Evolutionary conservation across 2,113 vertebrate genomes (phyloP).

Genomic region (Ammospiza nelsoni): DNA sequence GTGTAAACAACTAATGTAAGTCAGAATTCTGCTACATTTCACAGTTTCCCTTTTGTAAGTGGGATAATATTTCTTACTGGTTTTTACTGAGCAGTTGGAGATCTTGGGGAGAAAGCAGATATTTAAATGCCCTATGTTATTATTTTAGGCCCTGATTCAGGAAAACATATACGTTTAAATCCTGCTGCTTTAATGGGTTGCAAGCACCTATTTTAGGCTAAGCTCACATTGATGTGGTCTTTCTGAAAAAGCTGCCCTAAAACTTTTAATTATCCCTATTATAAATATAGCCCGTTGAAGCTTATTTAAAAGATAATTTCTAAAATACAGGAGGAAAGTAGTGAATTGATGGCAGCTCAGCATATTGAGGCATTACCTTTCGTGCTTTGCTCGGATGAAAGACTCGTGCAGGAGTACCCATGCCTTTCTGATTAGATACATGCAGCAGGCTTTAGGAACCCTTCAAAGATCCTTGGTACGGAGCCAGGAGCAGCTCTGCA

Average conservation of each 20-base stretch:
- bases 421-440: conserved; percentile 22
- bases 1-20: background rate
- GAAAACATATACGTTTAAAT: conserved; percentile 36
- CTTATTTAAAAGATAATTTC: background rate
- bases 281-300: background rate
- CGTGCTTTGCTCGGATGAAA: background rate
- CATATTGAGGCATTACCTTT: background rate
- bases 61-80: conserved; percentile 49
- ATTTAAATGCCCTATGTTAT: conserved; percentile 36
- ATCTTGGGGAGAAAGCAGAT: conserved; percentile 36
- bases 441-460: background rate
- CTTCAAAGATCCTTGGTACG: background rate
- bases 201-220: conserved; percentile 19
- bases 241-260: conserved; percentile 28
- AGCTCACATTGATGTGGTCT: conserved; percentile 1
- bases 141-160: conserved; percentile 62
- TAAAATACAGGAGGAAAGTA: background rate
- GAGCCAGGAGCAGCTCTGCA: background rate
- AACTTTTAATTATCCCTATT: background rate
- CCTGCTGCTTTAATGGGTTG: background rate
- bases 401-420: background rate
- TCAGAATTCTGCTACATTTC: conserved; percentile 10
- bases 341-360: background rate
- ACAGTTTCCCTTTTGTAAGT: conserved; percentile 42
- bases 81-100: conserved; percentile 17